phyloP scores from a whole-genome alignment of 2,888 invertebrate genomes.

The Argyra leucocephala region DNA sequence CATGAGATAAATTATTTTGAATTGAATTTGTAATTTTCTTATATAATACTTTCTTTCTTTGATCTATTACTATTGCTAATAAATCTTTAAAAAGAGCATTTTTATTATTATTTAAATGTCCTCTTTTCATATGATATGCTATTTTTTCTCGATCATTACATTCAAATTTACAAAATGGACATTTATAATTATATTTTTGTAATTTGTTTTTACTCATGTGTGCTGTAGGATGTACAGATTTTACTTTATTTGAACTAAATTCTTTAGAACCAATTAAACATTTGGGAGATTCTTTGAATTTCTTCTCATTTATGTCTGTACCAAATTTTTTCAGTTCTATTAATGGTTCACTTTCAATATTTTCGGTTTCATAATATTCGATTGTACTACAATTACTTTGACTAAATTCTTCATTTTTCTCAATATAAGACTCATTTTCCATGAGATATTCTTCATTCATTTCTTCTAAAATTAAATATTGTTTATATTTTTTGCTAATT shows the following conservation, averaged over 20 bases:
- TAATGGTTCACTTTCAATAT: background rate
- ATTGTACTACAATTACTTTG: too few species aligned
- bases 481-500: too few species aligned
- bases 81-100: slow-evolving; percentile 6
- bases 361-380: too few species aligned
- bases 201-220: background rate
- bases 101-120: slow-evolving; percentile 1
- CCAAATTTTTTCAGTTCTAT: too few species aligned
- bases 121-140: background rate
- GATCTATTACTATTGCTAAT: background rate
- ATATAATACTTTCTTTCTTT: background rate
- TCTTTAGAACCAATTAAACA: background rate
- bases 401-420: background rate
- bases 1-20: background rate
- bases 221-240: background rate
- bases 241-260: background rate
- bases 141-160: background rate
- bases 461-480: background rate
- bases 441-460: background rate
- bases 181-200: background rate
- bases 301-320: too few species aligned
- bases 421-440: background rate
- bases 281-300: background rate
- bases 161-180: background rate
- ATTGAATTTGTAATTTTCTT: background rate